Conservation (phyloP, 1,140 invertebrate genomes). For the Oryctes rhinoceros region DNA sequence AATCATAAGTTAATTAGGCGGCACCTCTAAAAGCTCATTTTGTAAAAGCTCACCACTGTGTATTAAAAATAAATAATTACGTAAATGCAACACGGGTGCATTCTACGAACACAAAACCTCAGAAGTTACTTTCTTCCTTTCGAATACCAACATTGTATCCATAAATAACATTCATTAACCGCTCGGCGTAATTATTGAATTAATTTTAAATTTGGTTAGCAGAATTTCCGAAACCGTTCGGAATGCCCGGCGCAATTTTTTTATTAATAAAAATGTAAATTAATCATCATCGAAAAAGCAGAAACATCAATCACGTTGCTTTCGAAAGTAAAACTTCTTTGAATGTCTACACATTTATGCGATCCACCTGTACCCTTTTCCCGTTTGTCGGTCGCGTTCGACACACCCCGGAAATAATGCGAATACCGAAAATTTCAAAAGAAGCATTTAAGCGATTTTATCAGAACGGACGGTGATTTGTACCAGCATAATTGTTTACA, state of each 20-base stretch:
- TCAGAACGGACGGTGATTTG: too few relatives aligned
- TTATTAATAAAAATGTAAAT: conserved; percentile 16
- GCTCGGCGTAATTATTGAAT: not conserved
- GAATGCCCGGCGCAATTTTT: not conserved
- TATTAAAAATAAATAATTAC: conserved; percentile 19
- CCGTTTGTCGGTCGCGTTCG: not conserved
- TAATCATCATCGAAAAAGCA: conserved; percentile 16
- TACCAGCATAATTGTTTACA: too few relatives aligned
- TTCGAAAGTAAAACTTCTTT: conserved; percentile 30
- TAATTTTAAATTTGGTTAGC: conserved; percentile 4
- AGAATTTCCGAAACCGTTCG: not conserved
- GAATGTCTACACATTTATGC: not conserved
- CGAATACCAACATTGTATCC: not conserved
- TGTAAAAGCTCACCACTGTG: not conserved
- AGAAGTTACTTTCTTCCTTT: conserved; percentile 18
- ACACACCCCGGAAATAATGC: conserved; percentile 5
- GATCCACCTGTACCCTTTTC: not conserved
- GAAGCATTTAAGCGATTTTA: too few relatives aligned
- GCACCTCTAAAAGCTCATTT: too few relatives aligned
- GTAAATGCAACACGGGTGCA: not conserved
- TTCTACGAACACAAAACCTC: not conserved
- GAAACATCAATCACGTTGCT: conserved; percentile 11
- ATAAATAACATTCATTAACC: conserved; percentile 16
- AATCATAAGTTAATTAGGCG: too few relatives aligned
- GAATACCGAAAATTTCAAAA: not conserved